A percentile compares a stretch with the other conserved stretches of the same genome.
phyloP scores from a whole-genome alignment of 37 sponge, comb jelly and placozoan genomes.

The Crambe crambe region DNA sequence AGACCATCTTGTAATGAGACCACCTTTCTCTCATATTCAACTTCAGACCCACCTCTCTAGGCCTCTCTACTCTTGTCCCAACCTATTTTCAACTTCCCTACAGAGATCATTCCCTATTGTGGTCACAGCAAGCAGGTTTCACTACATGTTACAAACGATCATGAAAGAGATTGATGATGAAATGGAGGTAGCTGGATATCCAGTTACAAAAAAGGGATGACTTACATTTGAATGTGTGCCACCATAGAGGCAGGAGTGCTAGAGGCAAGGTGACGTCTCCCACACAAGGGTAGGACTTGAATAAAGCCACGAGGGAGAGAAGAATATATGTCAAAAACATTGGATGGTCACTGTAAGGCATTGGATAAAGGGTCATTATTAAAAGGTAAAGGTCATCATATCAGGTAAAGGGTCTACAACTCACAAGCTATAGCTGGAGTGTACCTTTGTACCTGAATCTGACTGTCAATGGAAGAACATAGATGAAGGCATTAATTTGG shows the following conservation, averaged over 20 bases:
- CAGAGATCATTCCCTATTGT: no score
- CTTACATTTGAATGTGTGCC: slow-evolving; percentile 88
- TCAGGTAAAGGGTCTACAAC: background rate
- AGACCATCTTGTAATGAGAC: no score
- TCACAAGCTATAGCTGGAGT: background rate
- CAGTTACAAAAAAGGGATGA: no score
- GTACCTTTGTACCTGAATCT: slow-evolving; percentile 65
- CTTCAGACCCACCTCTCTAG: no score
- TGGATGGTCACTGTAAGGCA: slow-evolving; percentile 72
- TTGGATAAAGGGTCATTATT: no score
- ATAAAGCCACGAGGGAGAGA: slow-evolving; percentile 74
- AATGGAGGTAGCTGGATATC: no score
- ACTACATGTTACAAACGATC: no score
- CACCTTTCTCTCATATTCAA: no score
- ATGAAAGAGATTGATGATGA: no score
- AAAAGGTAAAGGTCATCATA: background rate
- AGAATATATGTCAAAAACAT: slow-evolving; percentile 77
- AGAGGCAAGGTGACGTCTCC: slow-evolving; percentile 87
- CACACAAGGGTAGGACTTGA: slow-evolving; percentile 96
- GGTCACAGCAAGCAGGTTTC: no score
- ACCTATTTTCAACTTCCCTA: no score
- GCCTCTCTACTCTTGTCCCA: no score
- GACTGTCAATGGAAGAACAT: slow-evolving; percentile 68
- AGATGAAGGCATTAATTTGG: slow-evolving; percentile 91
- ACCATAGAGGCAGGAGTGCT: slow-evolving; percentile 87